Base-by-base conservation (phyloP, 2,888 invertebrate genomes). In the Caenorhabditis sp. region DNA sequence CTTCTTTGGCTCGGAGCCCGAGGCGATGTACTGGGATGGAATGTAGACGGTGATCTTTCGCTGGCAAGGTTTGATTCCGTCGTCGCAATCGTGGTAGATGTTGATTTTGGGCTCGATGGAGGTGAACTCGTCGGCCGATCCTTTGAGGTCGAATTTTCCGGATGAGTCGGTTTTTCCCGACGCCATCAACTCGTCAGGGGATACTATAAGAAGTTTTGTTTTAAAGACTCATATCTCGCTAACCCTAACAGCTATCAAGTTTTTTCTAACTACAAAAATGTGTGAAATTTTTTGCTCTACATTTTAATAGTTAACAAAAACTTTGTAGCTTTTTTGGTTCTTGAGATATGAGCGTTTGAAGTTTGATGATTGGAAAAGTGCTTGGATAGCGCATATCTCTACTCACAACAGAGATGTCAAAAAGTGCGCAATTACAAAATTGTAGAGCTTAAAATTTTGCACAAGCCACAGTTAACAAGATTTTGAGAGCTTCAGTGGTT, bases 31-130 rank as follows among this genome's bases (percentile, higher is more conserved):
- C 47, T 85, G 82, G 75, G 85, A 80, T 16, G 87, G 88, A 73
- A 90, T 89, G 69, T 87, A 87, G 66, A 90, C 87, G 19, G 88
- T 89, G 85, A 90, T 87, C 72, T 90, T 90, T 59, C 89, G 59
- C 69, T 90, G 89, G 72, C 90, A 90, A 1, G 90, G 90, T 83
- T 84, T 84, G 47, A 84, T 84, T 74, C 84, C 84, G 47, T 84
- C 84, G 38, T 84, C 81, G 51, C 84, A 84, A 26, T 84, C 84
- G 47, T 84, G 84, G 38, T 84, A 84, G 66, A 84, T 79, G 41
- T 84, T 84, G 79, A 84, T 79, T 68, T 87, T 87, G 10, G 87
- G 87, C 72, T 87, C 87, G 38, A 87, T 87, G 8, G 87, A 85
- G 5, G 87, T 87, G 79, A 87, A 85, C 54, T 87, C 87, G 35